These are phyloP conservation scores for Neomorphus geoffroyi DNA, from an alignment of 2,797 vertebrate genomes.

Conservation along the genomic window DNA sequence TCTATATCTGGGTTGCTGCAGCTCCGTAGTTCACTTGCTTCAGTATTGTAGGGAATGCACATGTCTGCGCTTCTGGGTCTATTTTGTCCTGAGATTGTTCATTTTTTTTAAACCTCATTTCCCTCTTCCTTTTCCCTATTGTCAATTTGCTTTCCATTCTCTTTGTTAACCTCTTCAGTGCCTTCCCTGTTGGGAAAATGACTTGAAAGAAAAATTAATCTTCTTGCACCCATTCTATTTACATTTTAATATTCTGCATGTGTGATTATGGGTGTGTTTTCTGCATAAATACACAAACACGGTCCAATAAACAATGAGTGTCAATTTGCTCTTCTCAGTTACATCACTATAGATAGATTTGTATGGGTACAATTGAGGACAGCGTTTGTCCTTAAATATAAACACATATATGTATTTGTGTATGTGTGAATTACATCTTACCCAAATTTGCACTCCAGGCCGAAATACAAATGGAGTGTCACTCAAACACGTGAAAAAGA, in stretches of 20 bases:
- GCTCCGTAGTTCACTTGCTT: conserved; percentile 66
- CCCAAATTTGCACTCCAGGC: conserved; percentile 41
- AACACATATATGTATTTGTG: background rate
- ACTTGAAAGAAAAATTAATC: conserved; percentile 56
- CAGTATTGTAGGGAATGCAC: conserved; percentile 64
- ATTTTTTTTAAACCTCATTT: conserved; percentile 60
- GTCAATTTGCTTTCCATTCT: conserved; percentile 66
- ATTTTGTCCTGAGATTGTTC: conserved; percentile 51
- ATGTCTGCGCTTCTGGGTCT: conserved; percentile 72
- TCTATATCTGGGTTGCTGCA: conserved; percentile 69
- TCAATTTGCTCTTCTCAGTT: conserved; percentile 63
- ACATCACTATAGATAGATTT: conserved; percentile 31
- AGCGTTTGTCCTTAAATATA: background rate
- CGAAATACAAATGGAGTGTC: conserved; percentile 1
- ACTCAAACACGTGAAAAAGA: conserved; percentile 41
- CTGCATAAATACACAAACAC: conserved; percentile 15
- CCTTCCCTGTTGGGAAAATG: conserved; percentile 63
- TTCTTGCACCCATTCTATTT: conserved; percentile 59
- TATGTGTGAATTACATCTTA: conserved; percentile 10
- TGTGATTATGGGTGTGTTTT: conserved; percentile 48
- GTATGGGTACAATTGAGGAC: background rate
- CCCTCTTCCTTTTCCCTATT: conserved; percentile 57
- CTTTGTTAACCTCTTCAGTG: conserved; percentile 61
- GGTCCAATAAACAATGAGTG: conserved; percentile 6
- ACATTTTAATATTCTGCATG: conserved; percentile 43